Conservation (phyloP, 2,888 invertebrate genomes). For the Lypha dubia region DNA sequence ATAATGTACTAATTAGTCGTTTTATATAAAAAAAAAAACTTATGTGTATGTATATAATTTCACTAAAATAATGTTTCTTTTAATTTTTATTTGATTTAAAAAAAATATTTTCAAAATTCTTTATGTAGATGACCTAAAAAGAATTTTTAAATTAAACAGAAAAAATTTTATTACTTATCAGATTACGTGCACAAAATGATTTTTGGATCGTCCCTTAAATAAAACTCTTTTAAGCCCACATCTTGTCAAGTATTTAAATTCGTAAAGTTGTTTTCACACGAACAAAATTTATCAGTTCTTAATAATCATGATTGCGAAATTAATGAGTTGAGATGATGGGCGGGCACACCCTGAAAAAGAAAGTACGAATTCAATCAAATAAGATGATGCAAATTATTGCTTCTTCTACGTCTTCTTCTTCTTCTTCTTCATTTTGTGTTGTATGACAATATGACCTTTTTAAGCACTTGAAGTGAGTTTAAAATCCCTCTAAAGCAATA, state of each 20-base stretch:
- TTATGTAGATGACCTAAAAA: too few species aligned
- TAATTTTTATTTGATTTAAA: too few species aligned
- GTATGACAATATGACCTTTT: not conserved
- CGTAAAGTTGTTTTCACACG: slow-evolving; percentile 47
- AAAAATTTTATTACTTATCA: too few species aligned
- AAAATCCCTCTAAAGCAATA: not conserved
- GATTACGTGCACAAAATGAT: too few species aligned
- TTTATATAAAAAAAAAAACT: too few species aligned
- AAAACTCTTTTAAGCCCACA: not conserved
- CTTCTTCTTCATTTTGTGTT: not conserved
- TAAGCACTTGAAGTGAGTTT: not conserved
- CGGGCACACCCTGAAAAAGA: slow-evolving; percentile 5
- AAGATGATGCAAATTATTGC: not conserved
- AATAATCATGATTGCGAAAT: slow-evolving; percentile 36
- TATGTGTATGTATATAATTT: too few species aligned
- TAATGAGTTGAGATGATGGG: slow-evolving; percentile 5
- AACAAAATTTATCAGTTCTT: slow-evolving; percentile 60
- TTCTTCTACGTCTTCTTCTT: too few species aligned
- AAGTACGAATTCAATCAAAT: not conserved
- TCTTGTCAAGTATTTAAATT: slow-evolving; percentile 7
- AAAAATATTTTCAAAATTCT: too few species aligned
- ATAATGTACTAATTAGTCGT: too few species aligned
- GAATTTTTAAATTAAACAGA: too few species aligned
- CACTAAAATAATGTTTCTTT: too few species aligned
- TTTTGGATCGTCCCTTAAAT: too few species aligned